Percentiles rank a stretch among this genome's conserved stretches.
Conservation (phyloP, 2,113 vertebrate species). For the Vombatus ursinus region DNA sequence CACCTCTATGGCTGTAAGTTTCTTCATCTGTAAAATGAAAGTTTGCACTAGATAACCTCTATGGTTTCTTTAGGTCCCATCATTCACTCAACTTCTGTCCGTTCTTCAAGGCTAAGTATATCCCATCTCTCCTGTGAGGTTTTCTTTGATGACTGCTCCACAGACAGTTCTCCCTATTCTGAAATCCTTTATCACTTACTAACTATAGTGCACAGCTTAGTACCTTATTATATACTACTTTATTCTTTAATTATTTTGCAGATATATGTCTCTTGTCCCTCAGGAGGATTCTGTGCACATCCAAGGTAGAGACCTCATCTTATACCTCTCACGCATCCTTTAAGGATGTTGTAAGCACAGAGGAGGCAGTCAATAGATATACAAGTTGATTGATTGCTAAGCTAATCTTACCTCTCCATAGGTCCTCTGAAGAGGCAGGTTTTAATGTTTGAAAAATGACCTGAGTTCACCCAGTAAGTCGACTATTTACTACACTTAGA, state of each 20-base stretch:
- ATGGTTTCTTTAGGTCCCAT: neutral
- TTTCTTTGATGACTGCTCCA: neutral
- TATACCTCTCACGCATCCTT: neutral
- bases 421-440: neutral
- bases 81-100: neutral
- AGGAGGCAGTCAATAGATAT: neutral
- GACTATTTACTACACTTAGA: neutral
- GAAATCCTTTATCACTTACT: neutral
- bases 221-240: neutral
- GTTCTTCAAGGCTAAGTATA: neutral
- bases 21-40: neutral
- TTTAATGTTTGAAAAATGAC: neutral
- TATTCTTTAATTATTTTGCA: neutral
- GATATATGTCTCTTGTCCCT: neutral
- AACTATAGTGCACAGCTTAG: neutral
- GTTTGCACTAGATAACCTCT: neutral
- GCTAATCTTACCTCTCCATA: neutral
- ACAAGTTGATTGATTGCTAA: neutral
- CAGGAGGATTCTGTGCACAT: neutral
- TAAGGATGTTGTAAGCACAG: neutral
- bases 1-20: neutral
- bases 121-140: neutral
- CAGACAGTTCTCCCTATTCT: neutral
- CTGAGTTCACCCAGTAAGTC: neutral
- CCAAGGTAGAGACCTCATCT: neutral